Percentiles rank a stretch among this genome's conserved stretches.
These are phyloP conservation scores for Scalopus aquaticus DNA, from an alignment of 2,113 vertebrate species.

Conservation along the genomic window DNA sequence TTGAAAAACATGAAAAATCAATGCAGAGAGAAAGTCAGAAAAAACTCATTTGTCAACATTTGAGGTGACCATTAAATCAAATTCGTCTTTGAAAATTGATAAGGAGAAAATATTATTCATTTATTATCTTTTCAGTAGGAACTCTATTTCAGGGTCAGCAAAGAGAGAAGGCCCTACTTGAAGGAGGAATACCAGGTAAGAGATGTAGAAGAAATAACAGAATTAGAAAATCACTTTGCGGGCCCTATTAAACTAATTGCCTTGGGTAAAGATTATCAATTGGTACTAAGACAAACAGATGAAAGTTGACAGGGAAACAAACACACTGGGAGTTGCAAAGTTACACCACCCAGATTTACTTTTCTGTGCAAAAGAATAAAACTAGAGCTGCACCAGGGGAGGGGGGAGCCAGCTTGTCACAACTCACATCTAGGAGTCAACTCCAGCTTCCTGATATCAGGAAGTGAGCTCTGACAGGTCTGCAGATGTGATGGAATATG, in stretches of 20 bases:
- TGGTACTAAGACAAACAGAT: neutral
- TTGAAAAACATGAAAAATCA: constrained; percentile 1
- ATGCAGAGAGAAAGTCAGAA: neutral
- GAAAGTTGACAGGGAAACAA: neutral
- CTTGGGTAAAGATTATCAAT: neutral
- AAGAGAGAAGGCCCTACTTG: neutral
- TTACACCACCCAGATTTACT: neutral
- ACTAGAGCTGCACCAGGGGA: neutral
- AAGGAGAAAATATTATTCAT: neutral
- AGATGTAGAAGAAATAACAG: neutral
- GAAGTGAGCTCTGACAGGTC: neutral
- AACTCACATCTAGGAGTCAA: neutral
- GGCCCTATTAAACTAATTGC: neutral
- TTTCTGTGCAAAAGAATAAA: neutral
- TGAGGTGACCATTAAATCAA: neutral
- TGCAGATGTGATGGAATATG: neutral
- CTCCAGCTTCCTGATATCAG: neutral
- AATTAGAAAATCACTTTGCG: neutral
- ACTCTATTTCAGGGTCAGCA: neutral
- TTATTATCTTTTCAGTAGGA: neutral
- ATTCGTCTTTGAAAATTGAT: neutral
- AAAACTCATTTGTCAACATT: constrained; percentile 5
- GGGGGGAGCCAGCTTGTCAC: neutral
- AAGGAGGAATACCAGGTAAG: neutral
- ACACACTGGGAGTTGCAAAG: neutral